Percentiles rank a stretch among this genome's conserved stretches.
Evolutionary conservation across 2,113 vertebrate species (phyloP).

Genomic region (Struthidea cinerea): DNA sequence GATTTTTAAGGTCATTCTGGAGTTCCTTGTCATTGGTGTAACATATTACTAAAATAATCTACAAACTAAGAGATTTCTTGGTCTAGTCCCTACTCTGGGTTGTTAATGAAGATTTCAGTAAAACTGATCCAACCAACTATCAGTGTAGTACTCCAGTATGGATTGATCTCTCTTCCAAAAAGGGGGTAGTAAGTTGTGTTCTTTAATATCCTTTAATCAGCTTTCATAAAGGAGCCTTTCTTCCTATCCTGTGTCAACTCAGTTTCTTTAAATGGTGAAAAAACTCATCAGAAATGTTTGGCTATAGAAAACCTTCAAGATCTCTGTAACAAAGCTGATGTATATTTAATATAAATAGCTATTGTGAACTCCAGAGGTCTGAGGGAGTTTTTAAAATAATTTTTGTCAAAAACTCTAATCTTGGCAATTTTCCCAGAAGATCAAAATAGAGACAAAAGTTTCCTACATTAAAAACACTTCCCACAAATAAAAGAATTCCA

Average conservation of each 20-base stretch:
- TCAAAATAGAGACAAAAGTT: conserved; percentile 55
- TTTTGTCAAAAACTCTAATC: conserved; percentile 12
- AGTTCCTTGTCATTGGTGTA: background rate
- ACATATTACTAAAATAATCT: background rate
- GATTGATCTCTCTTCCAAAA: background rate
- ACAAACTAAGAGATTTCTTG: background rate
- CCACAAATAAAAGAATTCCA: conserved; percentile 64
- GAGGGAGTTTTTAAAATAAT: background rate
- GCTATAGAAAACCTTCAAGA: background rate
- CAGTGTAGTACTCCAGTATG: background rate
- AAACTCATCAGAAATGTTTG: background rate
- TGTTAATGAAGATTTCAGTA: background rate
- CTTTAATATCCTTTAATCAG: background rate
- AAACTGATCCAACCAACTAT: background rate
- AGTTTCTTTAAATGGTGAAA: background rate
- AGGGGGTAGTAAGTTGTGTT: background rate
- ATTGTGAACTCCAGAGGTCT: background rate
- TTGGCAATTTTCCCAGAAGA: conserved; percentile 56
- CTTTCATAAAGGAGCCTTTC: background rate
- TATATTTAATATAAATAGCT: background rate
- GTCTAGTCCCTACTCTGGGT: background rate
- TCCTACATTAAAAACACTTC: conserved; percentile 48
- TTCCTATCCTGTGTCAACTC: background rate
- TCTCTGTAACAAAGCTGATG: background rate
- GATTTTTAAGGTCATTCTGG: background rate